Percentiles rank a stretch among this genome's conserved stretches.
phyloP scores from a whole-genome alignment of 2,888 invertebrate species.

The Liodrosophila aerea region DNA sequence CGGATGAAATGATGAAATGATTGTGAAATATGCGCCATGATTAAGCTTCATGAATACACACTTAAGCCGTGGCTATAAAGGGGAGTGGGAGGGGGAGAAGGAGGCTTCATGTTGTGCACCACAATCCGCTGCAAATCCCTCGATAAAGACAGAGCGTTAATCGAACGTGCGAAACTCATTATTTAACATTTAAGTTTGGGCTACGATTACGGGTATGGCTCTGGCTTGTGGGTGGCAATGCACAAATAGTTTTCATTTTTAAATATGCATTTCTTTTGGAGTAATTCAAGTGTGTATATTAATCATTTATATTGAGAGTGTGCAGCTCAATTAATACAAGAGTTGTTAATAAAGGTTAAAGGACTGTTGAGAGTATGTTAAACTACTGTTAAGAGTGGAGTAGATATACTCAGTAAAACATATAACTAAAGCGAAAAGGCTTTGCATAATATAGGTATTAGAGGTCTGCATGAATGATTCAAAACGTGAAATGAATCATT shows the following conservation, averaged over 20 bases:
- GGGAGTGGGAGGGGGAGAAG: no score
- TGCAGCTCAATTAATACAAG: no score
- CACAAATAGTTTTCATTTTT: constrained; percentile 9
- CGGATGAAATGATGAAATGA: constrained; percentile 26
- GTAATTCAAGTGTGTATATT: background rate
- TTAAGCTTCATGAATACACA: constrained; percentile 59
- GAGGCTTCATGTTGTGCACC: constrained; percentile 13
- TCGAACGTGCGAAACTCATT: constrained; percentile 57
- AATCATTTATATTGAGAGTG: no score
- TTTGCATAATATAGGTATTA: no score
- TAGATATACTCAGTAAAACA: no score
- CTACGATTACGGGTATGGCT: no score
- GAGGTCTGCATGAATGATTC: no score
- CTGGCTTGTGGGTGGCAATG: constrained; percentile 26
- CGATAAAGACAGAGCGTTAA: background rate
- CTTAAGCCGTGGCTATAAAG: constrained; percentile 47
- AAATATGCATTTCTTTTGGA: background rate
- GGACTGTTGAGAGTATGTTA: no score
- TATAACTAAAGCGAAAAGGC: no score
- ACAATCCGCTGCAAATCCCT: constrained; percentile 4
- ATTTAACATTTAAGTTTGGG: constrained; percentile 60
- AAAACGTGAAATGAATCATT: no score
- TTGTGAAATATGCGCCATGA: constrained; percentile 56
- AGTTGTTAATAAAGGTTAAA: no score
- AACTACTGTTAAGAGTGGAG: no score